Conservation (phyloP, 2,797 vertebrate genomes). For the Cephalopachus bancanus region DNA sequence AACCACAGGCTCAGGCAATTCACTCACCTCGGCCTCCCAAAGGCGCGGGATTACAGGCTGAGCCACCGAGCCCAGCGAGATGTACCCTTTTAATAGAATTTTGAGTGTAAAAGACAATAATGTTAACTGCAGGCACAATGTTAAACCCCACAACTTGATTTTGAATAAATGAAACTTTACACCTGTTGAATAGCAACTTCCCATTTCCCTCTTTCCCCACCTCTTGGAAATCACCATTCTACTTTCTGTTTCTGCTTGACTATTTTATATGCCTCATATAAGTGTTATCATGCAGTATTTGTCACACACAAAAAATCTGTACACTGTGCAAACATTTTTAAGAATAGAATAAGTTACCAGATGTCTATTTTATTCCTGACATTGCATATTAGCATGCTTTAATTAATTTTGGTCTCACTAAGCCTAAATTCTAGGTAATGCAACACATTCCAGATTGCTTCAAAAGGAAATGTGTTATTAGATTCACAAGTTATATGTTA, state of each 20-base stretch:
- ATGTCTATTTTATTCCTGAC: neutral
- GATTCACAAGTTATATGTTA: neutral
- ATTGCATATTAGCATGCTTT: neutral
- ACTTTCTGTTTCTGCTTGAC: neutral
- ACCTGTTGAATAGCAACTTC: neutral
- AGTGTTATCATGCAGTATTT: neutral
- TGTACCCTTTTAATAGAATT: neutral
- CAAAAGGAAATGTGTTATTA: neutral
- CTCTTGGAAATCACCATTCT: neutral
- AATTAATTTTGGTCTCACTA: neutral
- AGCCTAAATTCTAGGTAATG: neutral
- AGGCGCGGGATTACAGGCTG: too few species aligned
- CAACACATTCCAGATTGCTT: neutral
- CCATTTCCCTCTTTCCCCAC: neutral
- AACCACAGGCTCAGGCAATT: too few species aligned
- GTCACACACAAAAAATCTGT: too few species aligned
- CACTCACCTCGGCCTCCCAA: too few species aligned
- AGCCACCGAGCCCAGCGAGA: neutral
- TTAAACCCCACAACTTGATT: neutral
- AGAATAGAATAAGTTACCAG: neutral
- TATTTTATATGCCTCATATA: neutral
- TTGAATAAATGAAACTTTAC: neutral
- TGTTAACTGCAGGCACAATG: neutral
- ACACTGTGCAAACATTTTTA: too few species aligned
- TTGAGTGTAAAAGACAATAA: neutral